Base-by-base conservation (phyloP, 1,140 invertebrate genomes). In the Saccostrea echinata region DNA sequence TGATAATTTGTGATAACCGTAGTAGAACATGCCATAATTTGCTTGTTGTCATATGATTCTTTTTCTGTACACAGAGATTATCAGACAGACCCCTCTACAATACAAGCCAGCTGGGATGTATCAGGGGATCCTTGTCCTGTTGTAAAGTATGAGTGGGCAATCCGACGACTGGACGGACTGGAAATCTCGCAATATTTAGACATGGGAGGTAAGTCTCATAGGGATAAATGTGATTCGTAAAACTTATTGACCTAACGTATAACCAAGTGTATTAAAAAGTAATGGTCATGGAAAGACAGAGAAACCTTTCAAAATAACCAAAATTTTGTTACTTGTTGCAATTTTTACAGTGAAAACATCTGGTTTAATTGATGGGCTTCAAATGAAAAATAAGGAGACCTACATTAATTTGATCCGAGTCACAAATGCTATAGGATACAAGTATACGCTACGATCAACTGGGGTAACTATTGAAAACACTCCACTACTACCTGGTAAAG, bases 391-490 rank as follows among this genome's bases (percentile, higher is more conserved):
- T 83, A 85, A 90, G 16, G 88, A 92, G 76, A 83, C 88, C 24
- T 93, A 92, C 87, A 92, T 91, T 84, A 84, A 84, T 30, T 68
- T 91, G 57, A 18, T 93, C 0, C 80, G 90, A 13, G 90, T 92
- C 0, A 93, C 90, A 91, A 88, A 84, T 35, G 87, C 87, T 18
- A 55, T 88, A 9, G 87, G 87, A 35, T 88, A 88, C 53, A 52
- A 84, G 12, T 88, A 88, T 71, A 61, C 61, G 27, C 86, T 93
- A 33, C 57, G 90, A 16, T 91, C 92, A 3, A 86, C 92, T 84
- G 93, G 93, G 11, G 90, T 93, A n/a, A 92, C 92, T 0, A 90
- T 93, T 27, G 71, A 90, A 51, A 84, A 89, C 8, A 86, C 92
- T 51, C 90, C 92, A 53, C 87, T 93, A 12, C 64, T 91, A 9